phyloP scores from a whole-genome alignment of 92 coral and sea anemone species.

The Meandrina meandrites region DNA sequence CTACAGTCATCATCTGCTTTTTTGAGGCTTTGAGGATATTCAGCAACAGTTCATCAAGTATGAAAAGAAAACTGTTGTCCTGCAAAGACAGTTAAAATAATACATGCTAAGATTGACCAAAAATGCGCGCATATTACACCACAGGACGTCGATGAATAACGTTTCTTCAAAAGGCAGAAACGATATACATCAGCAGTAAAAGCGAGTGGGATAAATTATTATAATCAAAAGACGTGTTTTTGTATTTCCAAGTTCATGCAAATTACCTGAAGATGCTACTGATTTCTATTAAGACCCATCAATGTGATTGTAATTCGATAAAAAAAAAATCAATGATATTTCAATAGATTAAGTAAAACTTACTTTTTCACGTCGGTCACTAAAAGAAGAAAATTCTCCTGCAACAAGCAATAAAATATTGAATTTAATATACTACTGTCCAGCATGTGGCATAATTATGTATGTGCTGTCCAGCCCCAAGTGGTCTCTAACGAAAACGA shows the following conservation, averaged over 20 bases:
- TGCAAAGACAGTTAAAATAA: not conserved
- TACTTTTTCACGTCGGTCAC: not conserved
- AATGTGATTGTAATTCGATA: not conserved
- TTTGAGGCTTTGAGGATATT: not conserved
- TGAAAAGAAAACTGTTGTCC: not conserved
- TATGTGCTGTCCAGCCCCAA: no score
- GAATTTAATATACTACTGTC: no score
- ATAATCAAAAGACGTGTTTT: no score
- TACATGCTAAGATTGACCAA: not conserved
- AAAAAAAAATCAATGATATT: no score
- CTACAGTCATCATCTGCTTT: not conserved
- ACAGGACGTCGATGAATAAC: not conserved
- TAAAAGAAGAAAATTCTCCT: not conserved
- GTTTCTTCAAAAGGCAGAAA: not conserved
- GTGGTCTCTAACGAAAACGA: no score
- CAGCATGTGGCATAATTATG: no score
- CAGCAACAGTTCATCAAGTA: conserved; percentile 18
- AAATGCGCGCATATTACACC: not conserved
- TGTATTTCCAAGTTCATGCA: no score
- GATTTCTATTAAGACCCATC: not conserved
- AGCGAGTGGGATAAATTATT: not conserved
- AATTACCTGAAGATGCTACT: no score
- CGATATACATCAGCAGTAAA: not conserved
- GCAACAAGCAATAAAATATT: not conserved
- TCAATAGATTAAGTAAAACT: not conserved